These are phyloP conservation scores for Acrossocheilus fasciatus DNA, from an alignment of 2,797 vertebrate genomes.

Conservation along the genomic window DNA sequence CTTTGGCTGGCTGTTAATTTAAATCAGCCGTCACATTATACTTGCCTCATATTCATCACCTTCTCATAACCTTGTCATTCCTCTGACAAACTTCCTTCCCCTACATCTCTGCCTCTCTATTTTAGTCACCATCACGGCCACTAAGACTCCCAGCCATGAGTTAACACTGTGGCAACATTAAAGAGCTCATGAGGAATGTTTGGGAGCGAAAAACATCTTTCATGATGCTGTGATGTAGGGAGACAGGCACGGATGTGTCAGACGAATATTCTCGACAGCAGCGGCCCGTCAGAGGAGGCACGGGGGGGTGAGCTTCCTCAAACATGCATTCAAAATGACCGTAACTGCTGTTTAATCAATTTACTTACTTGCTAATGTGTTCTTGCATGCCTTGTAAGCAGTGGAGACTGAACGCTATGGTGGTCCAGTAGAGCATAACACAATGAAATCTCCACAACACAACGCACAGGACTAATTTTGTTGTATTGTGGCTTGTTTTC, in stretches of 20 bases:
- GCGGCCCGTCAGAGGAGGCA: background rate
- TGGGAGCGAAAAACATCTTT: constrained; percentile 6
- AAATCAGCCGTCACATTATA: constrained; percentile 57
- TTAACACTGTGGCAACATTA: constrained; percentile 44
- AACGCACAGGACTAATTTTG: too few relatives aligned
- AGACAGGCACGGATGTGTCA: constrained; percentile 57
- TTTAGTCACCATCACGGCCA: constrained; percentile 37
- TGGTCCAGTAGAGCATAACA: too few relatives aligned
- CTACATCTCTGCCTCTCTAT: constrained; percentile 31
- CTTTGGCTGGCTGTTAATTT: constrained; percentile 59
- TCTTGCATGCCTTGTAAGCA: background rate
- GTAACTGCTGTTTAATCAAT: background rate
- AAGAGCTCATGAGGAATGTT: constrained; percentile 30
- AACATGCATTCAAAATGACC: background rate
- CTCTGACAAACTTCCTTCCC: constrained; percentile 53
- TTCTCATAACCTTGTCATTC: constrained; percentile 70
- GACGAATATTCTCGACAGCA: constrained; percentile 60
- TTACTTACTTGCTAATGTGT: background rate
- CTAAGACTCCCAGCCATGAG: constrained; percentile 42
- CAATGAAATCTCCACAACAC: too few relatives aligned
- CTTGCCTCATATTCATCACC: constrained; percentile 62
- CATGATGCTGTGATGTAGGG: constrained; percentile 50
- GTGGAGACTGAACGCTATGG: background rate
- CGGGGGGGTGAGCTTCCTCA: background rate
- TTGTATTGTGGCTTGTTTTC: too few relatives aligned